Evolutionary conservation across 2,888 invertebrate species (phyloP), one percentile per base, ranked within the genome.

Genomic region (Apotomis capreana): DNA sequence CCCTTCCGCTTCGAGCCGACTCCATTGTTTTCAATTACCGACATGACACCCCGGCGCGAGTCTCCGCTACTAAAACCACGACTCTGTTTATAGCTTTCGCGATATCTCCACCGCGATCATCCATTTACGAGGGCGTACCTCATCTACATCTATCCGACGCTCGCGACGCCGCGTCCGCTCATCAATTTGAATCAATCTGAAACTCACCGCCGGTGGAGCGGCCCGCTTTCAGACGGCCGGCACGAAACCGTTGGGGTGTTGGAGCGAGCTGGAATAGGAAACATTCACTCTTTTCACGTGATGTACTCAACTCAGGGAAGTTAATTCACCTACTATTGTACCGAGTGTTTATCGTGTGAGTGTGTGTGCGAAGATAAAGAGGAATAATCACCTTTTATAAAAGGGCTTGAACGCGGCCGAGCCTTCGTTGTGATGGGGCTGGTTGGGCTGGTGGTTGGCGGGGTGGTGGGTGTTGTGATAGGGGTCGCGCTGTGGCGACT

Each of bases 401-500:
- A 97, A 97, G 76, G 97, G 97, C 91, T 97, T 97, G 91, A 97
- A 97, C 84, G 97, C 97, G 69, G 97, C 95, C 73, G 92, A 90
- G 78, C 90, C 94, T 81, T 94, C 94, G 83, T 91, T 90, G 82
- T 94, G 92, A 76, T 93, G 93, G 75, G 91, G 89, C 78, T 93
- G 92, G 78, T 88, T 90, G 73, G 92, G 92, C 77, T 90, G 93
- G 81, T 90, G 93, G 80, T 87, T 90, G 74, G 89, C 87, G 73
- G 94, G 91, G 76, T 94, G 94, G 79, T 90, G 91, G 71, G 94
- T 94, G 80, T 93, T 90, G 89, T 94, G 89, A 91, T 92, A 94
- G 82, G 92, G 94, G 84, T 94, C 92, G 83, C 95, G 89, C 84
- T 94, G 87, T 80, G 92, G 90, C 70, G 93, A 89, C 87, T 95